Conservation (phyloP, 2,113 vertebrate genomes). For the Daboia siamensis region DNA sequence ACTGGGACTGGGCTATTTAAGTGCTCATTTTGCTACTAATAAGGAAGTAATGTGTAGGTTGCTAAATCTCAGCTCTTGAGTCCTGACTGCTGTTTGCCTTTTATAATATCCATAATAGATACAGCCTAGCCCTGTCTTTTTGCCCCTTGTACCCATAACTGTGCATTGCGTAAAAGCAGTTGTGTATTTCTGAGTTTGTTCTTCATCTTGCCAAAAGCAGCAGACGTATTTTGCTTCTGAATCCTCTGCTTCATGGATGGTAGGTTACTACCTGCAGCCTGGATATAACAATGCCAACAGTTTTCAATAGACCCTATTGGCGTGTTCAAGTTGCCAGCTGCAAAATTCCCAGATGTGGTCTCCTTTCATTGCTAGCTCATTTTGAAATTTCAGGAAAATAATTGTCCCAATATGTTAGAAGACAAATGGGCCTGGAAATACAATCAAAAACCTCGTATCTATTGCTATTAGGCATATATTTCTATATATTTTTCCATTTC, state of each 20-base stretch:
- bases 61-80: background rate
- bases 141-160: background rate
- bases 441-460: constrained; percentile 38
- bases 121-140: background rate
- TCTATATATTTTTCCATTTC: constrained; percentile 56
- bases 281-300: background rate
- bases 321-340: background rate
- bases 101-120: background rate
- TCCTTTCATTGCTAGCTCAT: constrained; percentile 52
- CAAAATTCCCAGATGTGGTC: constrained; percentile 39
- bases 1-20: background rate
- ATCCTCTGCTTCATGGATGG: background rate
- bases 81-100: background rate
- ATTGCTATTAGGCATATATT: constrained; percentile 46
- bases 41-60: background rate
- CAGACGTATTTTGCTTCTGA: background rate
- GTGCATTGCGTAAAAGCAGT: background rate
- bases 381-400: constrained; percentile 58
- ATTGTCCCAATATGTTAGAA: constrained; percentile 35
- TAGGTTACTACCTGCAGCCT: background rate
- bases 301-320: background rate
- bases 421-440: constrained; percentile 56
- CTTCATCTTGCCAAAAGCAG: background rate
- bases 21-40: background rate
- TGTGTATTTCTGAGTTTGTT: background rate